phyloP scores from a whole-genome alignment of 2,113 vertebrate genomes.

The Spheniscus mendiculus region DNA sequence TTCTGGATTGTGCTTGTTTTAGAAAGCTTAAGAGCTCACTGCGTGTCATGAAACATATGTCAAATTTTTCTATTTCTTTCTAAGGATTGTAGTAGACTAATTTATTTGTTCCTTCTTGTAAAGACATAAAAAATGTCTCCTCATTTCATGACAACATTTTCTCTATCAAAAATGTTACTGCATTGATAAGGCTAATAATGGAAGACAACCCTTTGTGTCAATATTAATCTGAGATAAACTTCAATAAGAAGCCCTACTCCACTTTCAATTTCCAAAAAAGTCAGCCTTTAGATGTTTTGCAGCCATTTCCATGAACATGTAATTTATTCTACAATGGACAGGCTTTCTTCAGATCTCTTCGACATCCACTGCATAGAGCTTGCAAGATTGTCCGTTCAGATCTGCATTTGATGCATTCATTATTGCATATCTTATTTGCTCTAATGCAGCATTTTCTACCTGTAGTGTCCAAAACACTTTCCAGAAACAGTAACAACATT shows the following conservation, averaged over 20 bases:
- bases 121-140: background rate
- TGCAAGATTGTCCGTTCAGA: background rate
- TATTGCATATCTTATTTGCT: background rate
- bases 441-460: background rate
- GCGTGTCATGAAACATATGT: background rate
- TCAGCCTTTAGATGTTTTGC: background rate
- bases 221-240: slow-evolving; percentile 35
- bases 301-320: background rate
- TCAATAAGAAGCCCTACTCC: background rate
- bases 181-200: background rate
- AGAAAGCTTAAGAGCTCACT: background rate
- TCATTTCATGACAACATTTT: background rate
- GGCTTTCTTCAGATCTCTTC: background rate
- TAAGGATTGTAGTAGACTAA: background rate
- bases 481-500: background rate
- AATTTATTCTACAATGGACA: background rate
- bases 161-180: background rate
- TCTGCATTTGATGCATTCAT: background rate
- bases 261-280: background rate
- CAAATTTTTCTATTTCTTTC: background rate
- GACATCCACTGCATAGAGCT: background rate
- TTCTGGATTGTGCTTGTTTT: background rate
- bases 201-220: slow-evolving; percentile 53
- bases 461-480: background rate
- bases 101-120: background rate